Evolutionary conservation across 2,797 vertebrate species (phyloP).

Genomic region (Limnodromus scolopaceus): DNA sequence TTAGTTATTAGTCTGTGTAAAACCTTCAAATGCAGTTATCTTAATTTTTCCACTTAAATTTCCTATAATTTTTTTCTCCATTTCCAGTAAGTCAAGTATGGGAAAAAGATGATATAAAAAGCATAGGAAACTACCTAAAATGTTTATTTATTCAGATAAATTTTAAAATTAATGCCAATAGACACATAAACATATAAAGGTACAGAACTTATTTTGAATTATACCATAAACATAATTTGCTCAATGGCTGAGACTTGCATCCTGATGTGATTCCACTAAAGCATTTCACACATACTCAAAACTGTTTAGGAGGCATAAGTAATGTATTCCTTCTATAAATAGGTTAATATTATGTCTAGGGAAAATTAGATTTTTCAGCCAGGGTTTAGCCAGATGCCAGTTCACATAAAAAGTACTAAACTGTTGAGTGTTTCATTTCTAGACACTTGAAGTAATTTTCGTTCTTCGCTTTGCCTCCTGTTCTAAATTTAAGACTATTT

Average conservation of each 20-base stretch:
- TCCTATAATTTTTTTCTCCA: neutral
- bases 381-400: neutral
- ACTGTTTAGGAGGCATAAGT: neutral
- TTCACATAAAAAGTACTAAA: neutral
- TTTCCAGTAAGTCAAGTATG: neutral
- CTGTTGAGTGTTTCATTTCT: neutral
- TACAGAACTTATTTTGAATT: neutral
- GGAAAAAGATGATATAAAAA: neutral
- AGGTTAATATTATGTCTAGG: neutral
- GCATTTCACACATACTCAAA: rapidly evolving
- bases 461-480: neutral
- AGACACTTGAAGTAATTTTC: neutral
- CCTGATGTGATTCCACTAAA: neutral
- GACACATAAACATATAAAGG: neutral
- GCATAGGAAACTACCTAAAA: neutral
- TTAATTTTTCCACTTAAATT: neutral
- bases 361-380: neutral
- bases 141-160: neutral
- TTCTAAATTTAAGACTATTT: neutral
- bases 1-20: neutral
- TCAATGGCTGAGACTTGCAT: neutral
- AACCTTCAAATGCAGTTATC: neutral
- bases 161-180: neutral
- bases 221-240: neutral
- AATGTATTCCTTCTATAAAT: neutral